phyloP scores from a whole-genome alignment of 2,797 vertebrate genomes.

The Pseudochromis fuscus region DNA sequence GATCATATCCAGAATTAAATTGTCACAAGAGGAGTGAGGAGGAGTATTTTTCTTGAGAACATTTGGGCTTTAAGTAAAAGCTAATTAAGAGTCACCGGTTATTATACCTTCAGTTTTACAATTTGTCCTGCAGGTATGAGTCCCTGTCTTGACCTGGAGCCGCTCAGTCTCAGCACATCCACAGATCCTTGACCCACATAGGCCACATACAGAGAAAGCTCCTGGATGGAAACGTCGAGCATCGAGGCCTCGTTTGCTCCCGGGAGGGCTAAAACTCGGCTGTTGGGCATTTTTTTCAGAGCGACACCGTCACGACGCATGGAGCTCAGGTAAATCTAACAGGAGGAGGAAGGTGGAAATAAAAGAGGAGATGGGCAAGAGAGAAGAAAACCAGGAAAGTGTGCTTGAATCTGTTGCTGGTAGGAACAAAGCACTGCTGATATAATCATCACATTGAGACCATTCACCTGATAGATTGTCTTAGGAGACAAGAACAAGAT shows the following conservation, averaged over 20 bases:
- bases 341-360: background rate
- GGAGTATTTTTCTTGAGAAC: background rate
- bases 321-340: slow-evolving; percentile 87
- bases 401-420: background rate
- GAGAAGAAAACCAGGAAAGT: background rate
- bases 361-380: background rate
- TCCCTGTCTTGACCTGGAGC: slow-evolving; percentile 63
- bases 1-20: background rate
- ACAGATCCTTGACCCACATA: slow-evolving; percentile 82
- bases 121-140: slow-evolving; percentile 76
- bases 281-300: slow-evolving; percentile 80
- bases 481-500: slow-evolving; percentile 83
- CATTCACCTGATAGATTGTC: slow-evolving; percentile 86
- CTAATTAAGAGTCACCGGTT: background rate
- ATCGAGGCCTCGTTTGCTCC: slow-evolving; percentile 78
- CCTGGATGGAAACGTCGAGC: slow-evolving; percentile 82
- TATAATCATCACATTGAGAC: background rate
- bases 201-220: slow-evolving; percentile 85
- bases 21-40: background rate
- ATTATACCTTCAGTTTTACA: slow-evolving; percentile 75
- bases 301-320: slow-evolving; percentile 68
- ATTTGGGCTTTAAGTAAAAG: background rate
- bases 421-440: no score
- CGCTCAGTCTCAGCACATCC: slow-evolving; percentile 80
- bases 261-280: slow-evolving; percentile 78